Evolutionary conservation across 2,797 vertebrate species (phyloP).

Genomic region (Chaunax sp.): DNA sequence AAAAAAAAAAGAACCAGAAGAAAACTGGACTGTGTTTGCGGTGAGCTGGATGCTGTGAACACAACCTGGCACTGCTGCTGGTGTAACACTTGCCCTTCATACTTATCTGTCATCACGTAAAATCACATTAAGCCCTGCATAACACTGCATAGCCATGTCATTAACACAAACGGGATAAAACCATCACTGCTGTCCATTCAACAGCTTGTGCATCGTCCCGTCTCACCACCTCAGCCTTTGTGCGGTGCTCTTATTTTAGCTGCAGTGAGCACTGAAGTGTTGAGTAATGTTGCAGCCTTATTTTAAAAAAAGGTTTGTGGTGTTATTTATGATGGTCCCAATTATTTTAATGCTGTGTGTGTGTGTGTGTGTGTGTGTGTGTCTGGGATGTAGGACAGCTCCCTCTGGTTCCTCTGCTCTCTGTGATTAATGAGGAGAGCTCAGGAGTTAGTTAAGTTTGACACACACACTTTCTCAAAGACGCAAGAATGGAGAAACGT

Average conservation of each 20-base stretch:
- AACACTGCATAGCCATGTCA: constrained; percentile 33
- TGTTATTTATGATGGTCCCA: constrained; percentile 69
- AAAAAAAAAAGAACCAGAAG: too few species aligned
- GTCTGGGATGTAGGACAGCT: constrained; percentile 77
- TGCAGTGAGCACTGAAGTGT: constrained; percentile 36
- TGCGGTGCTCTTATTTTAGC: constrained; percentile 32
- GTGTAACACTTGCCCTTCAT: constrained; percentile 43
- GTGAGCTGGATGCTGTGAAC: constrained; percentile 23
- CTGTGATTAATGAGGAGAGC: constrained; percentile 80
- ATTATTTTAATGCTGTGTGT: constrained; percentile 67
- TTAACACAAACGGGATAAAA: constrained; percentile 44
- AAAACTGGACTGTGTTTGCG: constrained; percentile 12
- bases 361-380: constrained; percentile 43
- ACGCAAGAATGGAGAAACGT: constrained; percentile 45
- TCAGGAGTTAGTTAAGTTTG: constrained; percentile 70
- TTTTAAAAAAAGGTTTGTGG: constrained; percentile 55
- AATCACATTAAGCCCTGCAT: constrained; percentile 51
- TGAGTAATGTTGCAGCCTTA: constrained; percentile 59
- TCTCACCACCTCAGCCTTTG: constrained; percentile 11
- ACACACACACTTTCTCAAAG: constrained; percentile 61
- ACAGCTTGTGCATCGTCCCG: constrained; percentile 17
- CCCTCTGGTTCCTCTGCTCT: constrained; percentile 73
- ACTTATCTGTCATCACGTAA: constrained; percentile 55
- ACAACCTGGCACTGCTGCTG: constrained; percentile 42
- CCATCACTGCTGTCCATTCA: constrained; percentile 25